These are phyloP conservation scores for Clistopyga incitator DNA, from an alignment of 2,888 invertebrate genomes.

Conservation along the genomic window DNA sequence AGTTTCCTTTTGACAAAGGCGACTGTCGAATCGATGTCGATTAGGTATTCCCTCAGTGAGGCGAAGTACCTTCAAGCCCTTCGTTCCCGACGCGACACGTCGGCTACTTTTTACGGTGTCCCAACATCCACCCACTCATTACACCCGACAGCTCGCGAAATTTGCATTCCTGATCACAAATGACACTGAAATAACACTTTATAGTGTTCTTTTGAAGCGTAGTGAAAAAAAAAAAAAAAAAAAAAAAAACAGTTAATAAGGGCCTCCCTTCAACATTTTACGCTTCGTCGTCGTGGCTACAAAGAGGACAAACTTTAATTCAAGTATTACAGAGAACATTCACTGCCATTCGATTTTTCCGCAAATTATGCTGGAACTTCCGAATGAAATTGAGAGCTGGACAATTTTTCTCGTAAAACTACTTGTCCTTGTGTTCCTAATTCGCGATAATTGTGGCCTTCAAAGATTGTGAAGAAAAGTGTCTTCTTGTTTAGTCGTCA, in stretches of 20 bases:
- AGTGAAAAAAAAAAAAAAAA: too few relatives aligned
- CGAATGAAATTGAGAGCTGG: too few relatives aligned
- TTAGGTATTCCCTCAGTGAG: constrained; percentile 66
- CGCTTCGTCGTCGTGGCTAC: neutral
- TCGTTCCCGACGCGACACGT: constrained; percentile 7
- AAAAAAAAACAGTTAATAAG: neutral
- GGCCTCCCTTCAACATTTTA: neutral
- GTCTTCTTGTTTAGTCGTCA: too few relatives aligned
- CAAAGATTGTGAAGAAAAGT: too few relatives aligned
- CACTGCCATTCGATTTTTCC: too few relatives aligned
- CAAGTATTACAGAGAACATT: neutral
- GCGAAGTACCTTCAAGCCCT: neutral
- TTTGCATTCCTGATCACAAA: constrained; percentile 62
- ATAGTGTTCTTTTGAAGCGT: neutral
- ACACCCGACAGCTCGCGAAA: constrained; percentile 32
- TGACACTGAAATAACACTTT: constrained; percentile 3
- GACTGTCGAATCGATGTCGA: constrained; percentile 56
- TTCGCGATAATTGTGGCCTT: too few relatives aligned
- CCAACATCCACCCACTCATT: constrained; percentile 6
- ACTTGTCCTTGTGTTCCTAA: too few relatives aligned
- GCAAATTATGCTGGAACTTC: too few relatives aligned
- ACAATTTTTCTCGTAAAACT: too few relatives aligned
- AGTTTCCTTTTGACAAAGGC: neutral
- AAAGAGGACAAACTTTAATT: neutral
- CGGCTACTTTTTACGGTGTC: neutral